Evolutionary conservation across 2,888 invertebrate species (phyloP).

Genomic region (Liopterus haemorrhoidalis): DNA sequence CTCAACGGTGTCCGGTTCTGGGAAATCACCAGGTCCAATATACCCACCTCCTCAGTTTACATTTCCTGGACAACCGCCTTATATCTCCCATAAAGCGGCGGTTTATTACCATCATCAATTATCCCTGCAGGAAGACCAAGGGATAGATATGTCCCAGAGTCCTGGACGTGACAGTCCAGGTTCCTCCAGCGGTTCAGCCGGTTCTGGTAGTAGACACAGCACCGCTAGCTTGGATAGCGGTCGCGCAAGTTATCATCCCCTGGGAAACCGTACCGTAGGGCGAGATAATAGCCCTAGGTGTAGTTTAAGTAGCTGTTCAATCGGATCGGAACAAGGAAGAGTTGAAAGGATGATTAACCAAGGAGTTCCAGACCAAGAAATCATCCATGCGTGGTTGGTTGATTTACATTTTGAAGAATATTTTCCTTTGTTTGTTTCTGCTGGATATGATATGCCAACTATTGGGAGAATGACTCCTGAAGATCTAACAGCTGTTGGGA

Average conservation of each 20-base stretch:
- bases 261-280: conserved; percentile 45
- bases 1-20: conserved; percentile 59
- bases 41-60: conserved; percentile 65
- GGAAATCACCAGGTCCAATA: conserved; percentile 60
- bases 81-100: conserved; percentile 67
- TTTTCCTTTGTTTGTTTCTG: conserved; percentile 84
- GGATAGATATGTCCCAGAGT: conserved; percentile 81
- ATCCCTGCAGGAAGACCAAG: conserved; percentile 79
- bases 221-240: conserved; percentile 87
- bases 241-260: conserved; percentile 72
- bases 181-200: conserved; percentile 79
- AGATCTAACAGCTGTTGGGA: conserved; percentile 80
- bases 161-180: conserved; percentile 92
- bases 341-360: conserved; percentile 72
- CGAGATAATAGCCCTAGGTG: conserved; percentile 55
- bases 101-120: conserved; percentile 78
- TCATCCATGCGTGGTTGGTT: conserved; percentile 90
- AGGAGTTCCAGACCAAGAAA: conserved; percentile 79
- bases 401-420: conserved; percentile 94
- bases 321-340: conserved; percentile 61
- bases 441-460: conserved; percentile 96
- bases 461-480: conserved; percentile 99
- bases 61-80: conserved; percentile 61
- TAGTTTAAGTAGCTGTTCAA: conserved; percentile 71
- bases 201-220: conserved; percentile 82